Evolutionary conservation across 2,888 invertebrate species (phyloP), one percentile per base, ranked within the genome.

Genomic region (Thelaira solivaga): DNA sequence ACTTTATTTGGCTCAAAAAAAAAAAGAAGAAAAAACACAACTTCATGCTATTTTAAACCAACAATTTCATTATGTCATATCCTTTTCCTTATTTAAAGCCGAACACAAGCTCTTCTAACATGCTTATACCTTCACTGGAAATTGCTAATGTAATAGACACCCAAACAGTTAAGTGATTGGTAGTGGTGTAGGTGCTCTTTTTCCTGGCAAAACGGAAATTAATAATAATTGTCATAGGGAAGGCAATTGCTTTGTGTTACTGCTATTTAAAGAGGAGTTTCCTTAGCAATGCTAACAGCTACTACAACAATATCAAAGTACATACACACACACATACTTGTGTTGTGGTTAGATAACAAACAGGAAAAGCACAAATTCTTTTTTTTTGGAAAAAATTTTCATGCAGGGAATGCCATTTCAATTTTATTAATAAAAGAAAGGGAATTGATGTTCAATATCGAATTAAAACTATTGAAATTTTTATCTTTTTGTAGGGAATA

Each of bases 121-220:
- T 57, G n/a, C 26, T 2, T 18, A 1, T 51, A 7, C 34, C 6
- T 8, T 39, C 18, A 29, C 39, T 47, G 16, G 39, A 73, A 77
- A 77, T 73, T 77, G 62, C 43, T 31, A 67, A 68, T 73, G 77
- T 62, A 73, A 77, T 49, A 72, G 62, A 73, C 55, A 77, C 73
- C 73, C 26, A 53, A 29, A n/a, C n/a, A 26, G n/a, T n/a, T 24
- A 24, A 24, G 6, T 24, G 29, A 39, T 31, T 41, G 57, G 49
- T 24, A 24, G 5, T 8, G n/a, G n/a, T 34, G 29, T 76, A 61
- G 71, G 71, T 76, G 77, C 72, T 77, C 72, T 49, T 71, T 71
- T 67, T 34, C 26, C 39, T 26, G 41, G 18, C 53, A 62, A 11
- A 67, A 62, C 72, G 77, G 77, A 77, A 64, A 77, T 77, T 73